Evolutionary conservation across 2,888 invertebrate species (phyloP), one percentile per base, ranked within the genome.

Genomic region (Rhamnusium bicolor): DNA sequence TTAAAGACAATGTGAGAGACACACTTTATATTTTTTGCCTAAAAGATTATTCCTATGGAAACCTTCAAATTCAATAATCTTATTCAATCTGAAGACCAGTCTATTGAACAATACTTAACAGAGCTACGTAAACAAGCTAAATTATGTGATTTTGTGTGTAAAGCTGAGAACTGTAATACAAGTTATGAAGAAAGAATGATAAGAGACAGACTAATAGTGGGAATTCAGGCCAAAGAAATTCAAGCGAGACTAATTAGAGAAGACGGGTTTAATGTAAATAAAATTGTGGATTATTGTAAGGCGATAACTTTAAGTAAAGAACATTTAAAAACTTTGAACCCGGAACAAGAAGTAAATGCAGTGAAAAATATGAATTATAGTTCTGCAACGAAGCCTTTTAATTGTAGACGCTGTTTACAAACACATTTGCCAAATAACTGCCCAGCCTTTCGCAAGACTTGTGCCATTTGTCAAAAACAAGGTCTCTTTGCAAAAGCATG

Each of bases 11-110:
- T 16, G 18, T 40, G 14, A 65, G 21, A n/a, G 5, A 19, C 6
- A 63, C 46, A 5, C 12, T 62, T 2, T 12, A 10, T 47, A 63
- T 47, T 63, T 49, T n/a, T n/a, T n/a, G n/a, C n/a, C n/a, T n/a
- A 47, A 16, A 62, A 62, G 19, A 32, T 19, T 1, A 16, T 47
- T 32, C 40, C 21, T 4, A 62, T 62, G 62, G 62, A 62, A 19
- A 62, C 62, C 19, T 49, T 63, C 49, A 63, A 63, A 14, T 63
- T 47, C n/a, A 47, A 63, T 14, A 21, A 49, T n/a, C n/a, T 63
- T 10, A 12, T 14, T 12, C 49, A 63, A 49, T 19, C 46, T 0
- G 49, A 49, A 19, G 8, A 46, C 4, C 47, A 63, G 10, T 5
- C 47, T 6, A 49, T 63, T 21, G 21, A 19, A 19, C 21, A 10